Evolutionary conservation across 2,888 invertebrate species (phyloP).

Genomic region (Hypercompe scribonia): DNA sequence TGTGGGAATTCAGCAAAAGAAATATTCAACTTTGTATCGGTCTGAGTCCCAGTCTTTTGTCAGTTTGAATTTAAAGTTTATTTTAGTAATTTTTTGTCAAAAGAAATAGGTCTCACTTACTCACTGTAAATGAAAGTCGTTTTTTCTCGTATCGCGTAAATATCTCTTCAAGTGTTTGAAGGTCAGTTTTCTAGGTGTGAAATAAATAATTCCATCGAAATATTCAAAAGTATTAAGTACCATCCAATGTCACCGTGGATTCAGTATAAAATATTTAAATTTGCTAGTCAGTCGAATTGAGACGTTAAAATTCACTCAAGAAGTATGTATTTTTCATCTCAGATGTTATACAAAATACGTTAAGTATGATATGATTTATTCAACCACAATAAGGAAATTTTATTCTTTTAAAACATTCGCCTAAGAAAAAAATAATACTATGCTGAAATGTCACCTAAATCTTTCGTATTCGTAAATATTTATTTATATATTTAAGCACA

Average conservation of each 20-base stretch:
- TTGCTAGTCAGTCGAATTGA: slow-evolving; percentile 6
- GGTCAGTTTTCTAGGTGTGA: slow-evolving; percentile 21
- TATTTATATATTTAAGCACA: too few species aligned
- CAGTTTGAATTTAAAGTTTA: neutral
- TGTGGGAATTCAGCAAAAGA: neutral
- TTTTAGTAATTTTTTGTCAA: neutral
- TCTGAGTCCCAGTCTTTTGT: neutral
- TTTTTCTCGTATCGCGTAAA: neutral
- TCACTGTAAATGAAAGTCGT: neutral
- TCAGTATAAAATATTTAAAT: slow-evolving; percentile 19
- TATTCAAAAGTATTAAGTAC: slow-evolving; percentile 51
- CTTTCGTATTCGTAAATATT: neutral
- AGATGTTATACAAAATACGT: neutral
- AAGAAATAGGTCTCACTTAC: neutral
- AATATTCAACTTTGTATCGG: neutral
- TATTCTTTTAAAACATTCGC: neutral
- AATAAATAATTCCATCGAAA: slow-evolving; percentile 40
- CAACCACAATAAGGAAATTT: neutral
- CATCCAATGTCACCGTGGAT: slow-evolving; percentile 36
- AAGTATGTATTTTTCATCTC: neutral
- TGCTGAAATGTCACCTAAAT: neutral
- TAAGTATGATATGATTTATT: neutral
- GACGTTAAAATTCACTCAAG: slow-evolving; percentile 4
- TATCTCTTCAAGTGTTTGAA: neutral
- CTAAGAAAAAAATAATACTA: neutral